A percentile compares a stretch with the other conserved stretches of the same genome.
Evolutionary conservation across 2,888 invertebrate species (phyloP).

Genomic region (Pristionchus mayeri): DNA sequence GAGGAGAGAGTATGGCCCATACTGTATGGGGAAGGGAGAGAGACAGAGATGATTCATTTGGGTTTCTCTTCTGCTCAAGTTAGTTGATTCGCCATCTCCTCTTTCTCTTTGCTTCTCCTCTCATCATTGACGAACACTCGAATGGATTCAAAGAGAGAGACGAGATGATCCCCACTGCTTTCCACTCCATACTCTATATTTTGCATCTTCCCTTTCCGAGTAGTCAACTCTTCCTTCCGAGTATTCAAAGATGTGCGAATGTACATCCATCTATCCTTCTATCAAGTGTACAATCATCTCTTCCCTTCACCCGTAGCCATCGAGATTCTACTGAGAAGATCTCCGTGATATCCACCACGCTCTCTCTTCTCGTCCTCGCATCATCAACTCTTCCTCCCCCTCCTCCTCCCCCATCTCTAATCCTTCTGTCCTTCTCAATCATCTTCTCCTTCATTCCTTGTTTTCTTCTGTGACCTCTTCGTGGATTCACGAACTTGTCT

Average conservation of each 20-base stretch:
- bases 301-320: too few species aligned
- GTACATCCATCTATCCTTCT: too few species aligned
- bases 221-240: neutral
- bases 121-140: slow-evolving; percentile 25
- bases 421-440: neutral
- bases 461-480: slow-evolving; percentile 20
- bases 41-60: slow-evolving; percentile 4
- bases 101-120: slow-evolving; percentile 22
- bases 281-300: too few species aligned
- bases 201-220: neutral
- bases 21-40: neutral
- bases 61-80: neutral
- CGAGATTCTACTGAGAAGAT: too few species aligned
- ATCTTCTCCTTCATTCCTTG: neutral
- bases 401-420: neutral
- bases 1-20: neutral
- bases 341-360: too few species aligned
- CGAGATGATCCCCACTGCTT: neutral
- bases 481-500: neutral
- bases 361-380: neutral
- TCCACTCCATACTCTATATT: too few species aligned
- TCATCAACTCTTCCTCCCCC: too few species aligned
- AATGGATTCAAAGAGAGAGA: neutral
- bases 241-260: neutral
- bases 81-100: neutral